Percentiles rank a stretch among this genome's conserved stretches.
Conservation (phyloP, 2,113 vertebrate species). For the Ictalurus furcatus region DNA sequence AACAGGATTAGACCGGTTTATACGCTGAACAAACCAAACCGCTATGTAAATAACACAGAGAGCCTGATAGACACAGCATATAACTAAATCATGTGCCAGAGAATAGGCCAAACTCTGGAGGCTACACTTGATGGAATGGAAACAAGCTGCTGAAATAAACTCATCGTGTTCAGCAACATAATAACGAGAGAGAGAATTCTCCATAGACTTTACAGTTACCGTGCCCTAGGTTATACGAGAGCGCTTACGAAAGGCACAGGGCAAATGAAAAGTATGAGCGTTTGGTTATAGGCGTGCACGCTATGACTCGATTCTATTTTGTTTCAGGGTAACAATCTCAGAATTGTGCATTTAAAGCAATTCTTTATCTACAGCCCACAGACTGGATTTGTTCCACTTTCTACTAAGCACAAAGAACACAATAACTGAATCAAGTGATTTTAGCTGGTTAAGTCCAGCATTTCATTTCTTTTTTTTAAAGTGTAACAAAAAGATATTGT, state of each 20-base stretch:
- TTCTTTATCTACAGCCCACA: background rate
- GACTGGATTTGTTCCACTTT: slow-evolving; percentile 2
- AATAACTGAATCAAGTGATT: background rate
- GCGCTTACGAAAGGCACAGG: background rate
- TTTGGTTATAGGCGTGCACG: background rate
- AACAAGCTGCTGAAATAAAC: background rate
- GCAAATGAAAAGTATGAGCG: background rate
- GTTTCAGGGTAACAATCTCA: background rate
- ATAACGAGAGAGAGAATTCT: background rate
- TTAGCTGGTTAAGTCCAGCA: too few species aligned
- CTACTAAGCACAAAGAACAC: background rate
- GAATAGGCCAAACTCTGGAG: background rate
- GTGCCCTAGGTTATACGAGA: too few species aligned
- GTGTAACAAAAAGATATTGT: background rate
- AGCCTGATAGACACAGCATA: background rate
- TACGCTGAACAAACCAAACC: background rate
- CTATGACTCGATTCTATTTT: background rate
- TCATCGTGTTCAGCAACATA: background rate
- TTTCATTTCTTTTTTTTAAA: background rate
- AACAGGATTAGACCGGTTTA: background rate
- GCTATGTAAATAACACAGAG: background rate
- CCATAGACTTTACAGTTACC: background rate
- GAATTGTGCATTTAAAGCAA: background rate
- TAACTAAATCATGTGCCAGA: background rate
- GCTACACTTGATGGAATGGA: background rate